Evolutionary conservation across 1,140 invertebrate genomes (phyloP).

Genomic region (Achroia grisella): DNA sequence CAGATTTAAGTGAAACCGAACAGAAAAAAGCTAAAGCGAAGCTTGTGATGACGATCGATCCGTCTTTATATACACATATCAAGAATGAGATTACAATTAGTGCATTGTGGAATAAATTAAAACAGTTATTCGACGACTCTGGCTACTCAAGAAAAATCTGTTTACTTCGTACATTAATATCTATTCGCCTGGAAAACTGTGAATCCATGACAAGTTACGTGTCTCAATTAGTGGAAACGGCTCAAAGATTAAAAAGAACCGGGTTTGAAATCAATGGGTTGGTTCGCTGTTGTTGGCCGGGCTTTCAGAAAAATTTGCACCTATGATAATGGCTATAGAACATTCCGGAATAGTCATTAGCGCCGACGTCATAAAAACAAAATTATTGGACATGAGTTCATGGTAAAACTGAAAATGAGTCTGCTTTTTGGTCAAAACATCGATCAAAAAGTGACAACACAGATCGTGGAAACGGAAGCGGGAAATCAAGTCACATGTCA

Average conservation of each 20-base stretch:
- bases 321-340: slow-evolving; percentile 40
- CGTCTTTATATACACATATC: slow-evolving; percentile 21
- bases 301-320: slow-evolving; percentile 28
- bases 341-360: slow-evolving; percentile 12
- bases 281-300: slow-evolving; percentile 35
- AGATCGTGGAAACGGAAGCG: background rate
- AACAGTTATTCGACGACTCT: slow-evolving; percentile 22
- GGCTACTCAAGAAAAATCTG: slow-evolving; percentile 23
- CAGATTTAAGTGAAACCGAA: background rate
- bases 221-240: slow-evolving; percentile 12
- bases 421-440: background rate
- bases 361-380: slow-evolving; percentile 24
- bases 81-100: slow-evolving; percentile 16
- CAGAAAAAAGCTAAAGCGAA: slow-evolving; percentile 16
- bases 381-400: slow-evolving; percentile 16
- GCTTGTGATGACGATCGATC: slow-evolving; percentile 18
- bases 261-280: slow-evolving; percentile 23
- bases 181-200: slow-evolving; percentile 20
- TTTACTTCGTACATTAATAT: slow-evolving; percentile 19
- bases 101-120: slow-evolving; percentile 33
- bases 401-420: background rate
- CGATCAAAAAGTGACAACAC: background rate
- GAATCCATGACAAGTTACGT: slow-evolving; percentile 13
- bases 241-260: slow-evolving; percentile 16
- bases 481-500: background rate